Conservation (phyloP, 2,113 vertebrate genomes). For the Limanda limanda region DNA sequence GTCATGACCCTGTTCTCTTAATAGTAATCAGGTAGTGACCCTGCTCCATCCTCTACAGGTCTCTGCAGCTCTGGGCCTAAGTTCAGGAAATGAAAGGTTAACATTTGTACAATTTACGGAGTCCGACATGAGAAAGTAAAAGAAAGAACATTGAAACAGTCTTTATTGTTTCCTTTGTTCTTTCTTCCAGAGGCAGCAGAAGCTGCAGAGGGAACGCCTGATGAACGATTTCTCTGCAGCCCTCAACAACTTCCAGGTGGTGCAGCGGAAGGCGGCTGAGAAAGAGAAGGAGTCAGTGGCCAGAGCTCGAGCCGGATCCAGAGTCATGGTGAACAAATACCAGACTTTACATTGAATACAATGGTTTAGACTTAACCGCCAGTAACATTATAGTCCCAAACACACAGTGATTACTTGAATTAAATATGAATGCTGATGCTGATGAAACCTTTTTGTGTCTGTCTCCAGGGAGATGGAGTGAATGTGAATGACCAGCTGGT, state of each 20-base stretch:
- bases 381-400: background rate
- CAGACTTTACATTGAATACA: background rate
- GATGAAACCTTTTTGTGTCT: background rate
- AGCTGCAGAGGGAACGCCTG: conserved; percentile 90
- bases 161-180: background rate
- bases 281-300: conserved; percentile 91
- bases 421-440: background rate
- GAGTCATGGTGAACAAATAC: conserved; percentile 13
- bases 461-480: conserved; percentile 84
- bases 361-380: background rate
- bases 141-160: background rate
- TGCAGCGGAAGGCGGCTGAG: conserved; percentile 89
- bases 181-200: conserved; percentile 87
- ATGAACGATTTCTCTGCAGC: conserved; percentile 93
- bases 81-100: too few relatives aligned
- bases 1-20: too few relatives aligned
- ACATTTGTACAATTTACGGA: too few relatives aligned
- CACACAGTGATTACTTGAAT: background rate
- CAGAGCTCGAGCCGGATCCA: conserved; percentile 87
- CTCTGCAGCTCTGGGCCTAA: too few relatives aligned
- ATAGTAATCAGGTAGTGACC: too few relatives aligned
- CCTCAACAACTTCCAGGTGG: conserved; percentile 90
- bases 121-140: too few relatives aligned
- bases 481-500: conserved; percentile 90
- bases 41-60: too few relatives aligned